These are phyloP conservation scores for Drosophila triauraria DNA, from an alignment of 1,140 invertebrate species.

Conservation along the genomic window DNA sequence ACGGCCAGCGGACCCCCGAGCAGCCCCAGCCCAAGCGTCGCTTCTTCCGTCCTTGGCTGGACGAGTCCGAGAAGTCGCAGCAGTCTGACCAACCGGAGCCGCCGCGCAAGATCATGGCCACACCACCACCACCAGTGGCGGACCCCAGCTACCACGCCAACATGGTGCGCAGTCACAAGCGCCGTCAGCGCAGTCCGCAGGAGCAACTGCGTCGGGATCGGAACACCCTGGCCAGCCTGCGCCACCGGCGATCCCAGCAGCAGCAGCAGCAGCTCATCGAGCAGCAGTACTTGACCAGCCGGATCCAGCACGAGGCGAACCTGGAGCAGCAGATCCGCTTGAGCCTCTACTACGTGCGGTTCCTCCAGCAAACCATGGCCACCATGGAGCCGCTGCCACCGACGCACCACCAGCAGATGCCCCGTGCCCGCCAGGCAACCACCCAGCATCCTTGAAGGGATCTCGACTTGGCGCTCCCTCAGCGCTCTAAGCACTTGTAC, in stretches of 20 bases:
- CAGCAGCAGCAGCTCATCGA: constrained; percentile 55
- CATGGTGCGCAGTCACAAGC: constrained; percentile 52
- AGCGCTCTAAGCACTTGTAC: constrained; percentile 3
- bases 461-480: not conserved
- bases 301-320: constrained; percentile 47
- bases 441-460: constrained; percentile 32
- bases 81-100: constrained; percentile 8
- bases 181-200: constrained; percentile 56
- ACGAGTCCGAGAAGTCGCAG: constrained; percentile 17
- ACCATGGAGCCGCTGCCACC: constrained; percentile 18
- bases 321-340: constrained; percentile 63
- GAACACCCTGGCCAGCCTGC: constrained; percentile 57
- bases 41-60: constrained; percentile 67
- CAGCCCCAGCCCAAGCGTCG: constrained; percentile 52
- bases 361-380: constrained; percentile 55
- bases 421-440: constrained; percentile 6
- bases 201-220: constrained; percentile 64
- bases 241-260: constrained; percentile 54
- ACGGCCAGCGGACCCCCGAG: constrained; percentile 23
- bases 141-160: constrained; percentile 55
- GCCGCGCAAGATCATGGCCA: not conserved
- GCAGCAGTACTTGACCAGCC: constrained; percentile 47
- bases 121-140: constrained; percentile 5
- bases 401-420: constrained; percentile 6
- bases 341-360: constrained; percentile 66